phyloP scores from a whole-genome alignment of 2,797 vertebrate genomes.

The Malurus splendens region DNA sequence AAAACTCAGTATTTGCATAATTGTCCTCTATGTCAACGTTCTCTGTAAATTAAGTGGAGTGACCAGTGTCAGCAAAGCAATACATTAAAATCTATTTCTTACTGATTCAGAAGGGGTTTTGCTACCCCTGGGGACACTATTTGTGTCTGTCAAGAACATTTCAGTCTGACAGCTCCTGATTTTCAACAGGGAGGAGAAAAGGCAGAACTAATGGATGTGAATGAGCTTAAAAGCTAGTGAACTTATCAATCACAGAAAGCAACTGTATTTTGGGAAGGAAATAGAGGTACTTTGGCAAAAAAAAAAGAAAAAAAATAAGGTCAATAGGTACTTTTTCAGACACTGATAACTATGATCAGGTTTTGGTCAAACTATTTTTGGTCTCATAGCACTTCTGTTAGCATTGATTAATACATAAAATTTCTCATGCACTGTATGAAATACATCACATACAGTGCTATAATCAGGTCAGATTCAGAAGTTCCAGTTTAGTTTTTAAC shows the following conservation, averaged over 20 bases:
- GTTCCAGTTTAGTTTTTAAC: neutral
- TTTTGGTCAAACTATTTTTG: neutral
- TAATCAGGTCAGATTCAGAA: neutral
- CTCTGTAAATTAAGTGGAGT: conserved; percentile 9
- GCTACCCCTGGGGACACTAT: conserved; percentile 52
- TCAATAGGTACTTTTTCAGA: conserved; percentile 38
- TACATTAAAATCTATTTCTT: conserved; percentile 55
- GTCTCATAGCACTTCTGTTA: neutral
- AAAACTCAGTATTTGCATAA: neutral
- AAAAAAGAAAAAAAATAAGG: conserved; percentile 3
- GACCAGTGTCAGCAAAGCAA: conserved; percentile 54
- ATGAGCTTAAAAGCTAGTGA: conserved; percentile 68
- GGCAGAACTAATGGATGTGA: conserved; percentile 70
- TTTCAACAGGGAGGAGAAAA: conserved; percentile 65
- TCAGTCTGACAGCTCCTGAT: conserved; percentile 69
- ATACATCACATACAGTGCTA: neutral
- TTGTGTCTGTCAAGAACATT: conserved; percentile 65
- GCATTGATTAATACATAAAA: conserved; percentile 28
- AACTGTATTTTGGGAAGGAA: conserved; percentile 57
- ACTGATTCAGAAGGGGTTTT: conserved; percentile 34
- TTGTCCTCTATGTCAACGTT: conserved; percentile 11
- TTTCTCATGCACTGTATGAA: neutral
- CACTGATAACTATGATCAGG: conserved; percentile 39
- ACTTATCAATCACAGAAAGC: conserved; percentile 70
- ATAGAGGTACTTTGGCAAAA: conserved; percentile 48